phyloP scores from a whole-genome alignment of 2,113 vertebrate species.

The Prolemur simus region DNA sequence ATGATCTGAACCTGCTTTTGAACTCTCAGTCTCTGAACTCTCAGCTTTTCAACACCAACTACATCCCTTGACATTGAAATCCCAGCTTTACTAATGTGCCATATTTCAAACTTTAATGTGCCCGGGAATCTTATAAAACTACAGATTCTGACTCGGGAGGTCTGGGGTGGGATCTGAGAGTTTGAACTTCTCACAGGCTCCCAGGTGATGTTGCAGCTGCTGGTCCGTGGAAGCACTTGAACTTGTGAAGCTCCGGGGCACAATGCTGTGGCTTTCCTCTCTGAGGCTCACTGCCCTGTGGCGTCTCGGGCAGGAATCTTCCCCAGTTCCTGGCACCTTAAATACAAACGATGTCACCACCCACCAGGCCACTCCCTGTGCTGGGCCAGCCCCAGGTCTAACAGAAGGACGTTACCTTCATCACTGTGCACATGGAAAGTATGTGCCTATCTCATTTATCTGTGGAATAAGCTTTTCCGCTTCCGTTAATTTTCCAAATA shows the following conservation, averaged over 20 bases:
- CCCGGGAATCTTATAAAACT: not conserved
- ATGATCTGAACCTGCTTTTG: too few relatives aligned
- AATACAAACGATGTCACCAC: not conserved
- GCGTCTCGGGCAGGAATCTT: not conserved
- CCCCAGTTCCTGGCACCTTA: not conserved
- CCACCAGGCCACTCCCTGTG: not conserved
- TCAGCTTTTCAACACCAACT: not conserved
- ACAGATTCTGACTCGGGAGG: not conserved
- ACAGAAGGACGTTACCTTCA: not conserved
- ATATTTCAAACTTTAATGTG: not conserved
- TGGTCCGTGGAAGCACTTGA: not conserved
- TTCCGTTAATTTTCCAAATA: slow-evolving; percentile 14
- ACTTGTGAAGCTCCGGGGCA: not conserved
- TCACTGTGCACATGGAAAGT: not conserved
- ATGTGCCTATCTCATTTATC: not conserved
- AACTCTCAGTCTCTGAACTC: not conserved
- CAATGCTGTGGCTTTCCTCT: not conserved
- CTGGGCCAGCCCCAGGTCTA: not conserved
- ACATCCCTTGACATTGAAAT: not conserved
- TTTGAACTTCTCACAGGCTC: not conserved
- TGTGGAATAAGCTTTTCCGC: not conserved
- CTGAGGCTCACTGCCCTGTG: not conserved
- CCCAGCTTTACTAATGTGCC: not conserved
- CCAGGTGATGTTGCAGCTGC: not conserved
- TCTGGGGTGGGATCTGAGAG: not conserved